A percentile compares a stretch with the other conserved stretches of the same genome.
phyloP scores from a whole-genome alignment of 2,888 invertebrate genomes.

The Mythimna pallens region DNA sequence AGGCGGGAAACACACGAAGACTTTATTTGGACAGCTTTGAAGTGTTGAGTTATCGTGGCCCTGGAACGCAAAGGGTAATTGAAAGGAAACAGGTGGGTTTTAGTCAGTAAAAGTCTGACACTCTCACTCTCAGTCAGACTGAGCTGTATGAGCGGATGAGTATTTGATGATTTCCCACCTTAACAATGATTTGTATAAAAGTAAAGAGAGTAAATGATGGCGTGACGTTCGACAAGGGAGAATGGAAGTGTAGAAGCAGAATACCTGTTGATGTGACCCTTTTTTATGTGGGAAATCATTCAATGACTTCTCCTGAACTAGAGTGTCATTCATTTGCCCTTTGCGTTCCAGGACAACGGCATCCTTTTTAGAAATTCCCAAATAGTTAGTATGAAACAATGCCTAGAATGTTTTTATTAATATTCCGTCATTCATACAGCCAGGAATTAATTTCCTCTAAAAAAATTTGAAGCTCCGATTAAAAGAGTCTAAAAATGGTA shows the following conservation, averaged over 20 bases:
- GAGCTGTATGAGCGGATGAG: no score
- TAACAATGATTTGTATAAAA: neutral
- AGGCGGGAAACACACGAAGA: neutral
- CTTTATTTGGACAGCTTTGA: neutral
- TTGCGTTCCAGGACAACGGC: no score
- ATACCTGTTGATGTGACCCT: no score
- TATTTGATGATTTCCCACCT: no score
- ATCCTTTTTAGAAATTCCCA: no score
- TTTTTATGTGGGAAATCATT: neutral
- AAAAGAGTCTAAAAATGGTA: neutral
- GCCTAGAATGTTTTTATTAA: neutral
- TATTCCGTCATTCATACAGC: neutral
- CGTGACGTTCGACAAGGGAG: neutral
- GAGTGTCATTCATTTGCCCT: no score
- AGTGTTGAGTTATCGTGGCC: no score
- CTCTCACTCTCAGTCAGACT: no score
- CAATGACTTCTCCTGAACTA: neutral
- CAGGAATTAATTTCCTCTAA: neutral
- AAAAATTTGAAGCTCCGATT: neutral
- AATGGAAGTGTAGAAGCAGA: neutral
- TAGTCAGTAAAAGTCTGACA: no score
- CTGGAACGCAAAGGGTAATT: no score
- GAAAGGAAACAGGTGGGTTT: no score
- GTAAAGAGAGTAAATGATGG: neutral
- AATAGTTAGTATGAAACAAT: neutral